Percentiles rank a stretch among this genome's conserved stretches.
phyloP scores from a whole-genome alignment of 2,113 vertebrate species.

The Suncus etruscus region DNA sequence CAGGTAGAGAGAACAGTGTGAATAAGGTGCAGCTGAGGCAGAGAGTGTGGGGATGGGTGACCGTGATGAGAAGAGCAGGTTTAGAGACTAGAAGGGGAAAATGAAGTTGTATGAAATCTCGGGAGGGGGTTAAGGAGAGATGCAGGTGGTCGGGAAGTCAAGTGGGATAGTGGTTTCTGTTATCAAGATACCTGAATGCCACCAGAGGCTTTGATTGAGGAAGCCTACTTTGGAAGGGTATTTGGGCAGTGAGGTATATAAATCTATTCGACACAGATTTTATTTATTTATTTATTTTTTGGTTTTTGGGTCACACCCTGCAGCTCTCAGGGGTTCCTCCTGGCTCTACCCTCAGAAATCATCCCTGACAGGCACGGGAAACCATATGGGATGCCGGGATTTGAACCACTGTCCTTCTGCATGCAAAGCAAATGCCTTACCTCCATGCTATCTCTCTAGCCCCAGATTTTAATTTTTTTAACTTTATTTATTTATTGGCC shows the following conservation, averaged over 20 bases:
- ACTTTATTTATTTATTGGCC: not conserved
- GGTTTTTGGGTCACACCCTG: too few relatives aligned
- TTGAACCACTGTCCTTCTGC: too few relatives aligned
- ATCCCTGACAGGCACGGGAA: too few relatives aligned
- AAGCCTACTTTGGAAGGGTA: not conserved
- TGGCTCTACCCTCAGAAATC: too few relatives aligned
- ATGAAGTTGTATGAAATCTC: slow-evolving; percentile 4
- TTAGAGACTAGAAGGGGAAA: slow-evolving; percentile 20
- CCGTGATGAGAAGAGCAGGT: not conserved
- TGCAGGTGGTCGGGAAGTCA: not conserved
- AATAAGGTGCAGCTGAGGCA: not conserved
- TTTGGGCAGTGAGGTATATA: not conserved
- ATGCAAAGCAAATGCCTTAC: too few relatives aligned
- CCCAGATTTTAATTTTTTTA: not conserved
- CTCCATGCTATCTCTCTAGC: too few relatives aligned
- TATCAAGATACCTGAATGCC: not conserved
- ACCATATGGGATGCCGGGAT: too few relatives aligned
- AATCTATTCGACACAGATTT: not conserved
- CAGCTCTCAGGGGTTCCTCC: too few relatives aligned
- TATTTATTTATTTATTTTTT: not conserved
- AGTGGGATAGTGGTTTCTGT: not conserved
- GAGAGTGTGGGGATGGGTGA: not conserved
- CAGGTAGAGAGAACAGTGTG: not conserved
- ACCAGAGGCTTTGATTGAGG: not conserved
- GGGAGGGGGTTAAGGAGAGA: not conserved